A percentile compares a stretch with the other conserved stretches of the same genome.
Evolutionary conservation across 2,113 vertebrate genomes (phyloP).

Genomic region (Nanorana parkeri): DNA sequence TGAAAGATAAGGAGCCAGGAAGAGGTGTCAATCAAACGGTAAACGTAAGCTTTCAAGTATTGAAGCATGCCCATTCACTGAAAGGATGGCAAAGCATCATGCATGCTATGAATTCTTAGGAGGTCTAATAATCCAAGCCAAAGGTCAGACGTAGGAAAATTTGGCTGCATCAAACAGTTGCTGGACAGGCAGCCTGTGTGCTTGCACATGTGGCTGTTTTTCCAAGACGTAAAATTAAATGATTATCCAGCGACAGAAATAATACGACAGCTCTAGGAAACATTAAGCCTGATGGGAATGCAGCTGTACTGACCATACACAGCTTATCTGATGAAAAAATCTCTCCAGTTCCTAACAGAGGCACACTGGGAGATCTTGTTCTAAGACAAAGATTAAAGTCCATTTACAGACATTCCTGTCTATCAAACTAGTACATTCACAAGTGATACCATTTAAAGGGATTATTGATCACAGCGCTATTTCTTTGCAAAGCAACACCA

Average conservation of each 20-base stretch:
- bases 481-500: background rate
- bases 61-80: constrained; percentile 24
- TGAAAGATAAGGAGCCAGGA: constrained; percentile 38
- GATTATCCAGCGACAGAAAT: constrained; percentile 27
- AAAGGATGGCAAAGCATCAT: constrained; percentile 15
- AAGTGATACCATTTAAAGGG: constrained; percentile 28
- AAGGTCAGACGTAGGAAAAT: constrained; percentile 36
- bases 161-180: background rate
- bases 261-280: constrained; percentile 16
- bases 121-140: constrained; percentile 41
- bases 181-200: background rate
- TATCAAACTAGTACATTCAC: constrained; percentile 17
- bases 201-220: constrained; percentile 13
- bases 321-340: background rate
- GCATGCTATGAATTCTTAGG: constrained; percentile 43
- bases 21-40: constrained; percentile 49
- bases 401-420: constrained; percentile 9
- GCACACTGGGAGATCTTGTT: constrained; percentile 21
- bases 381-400: constrained; percentile 16
- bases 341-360: background rate
- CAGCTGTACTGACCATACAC: background rate
- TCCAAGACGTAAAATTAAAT: constrained; percentile 7
- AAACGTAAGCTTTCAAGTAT: constrained; percentile 29
- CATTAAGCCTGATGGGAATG: background rate
- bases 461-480: constrained; percentile 17